These are phyloP conservation scores for Stomatorhinus walkeri DNA, from an alignment of 2,797 vertebrate genomes.

Conservation along the genomic window DNA sequence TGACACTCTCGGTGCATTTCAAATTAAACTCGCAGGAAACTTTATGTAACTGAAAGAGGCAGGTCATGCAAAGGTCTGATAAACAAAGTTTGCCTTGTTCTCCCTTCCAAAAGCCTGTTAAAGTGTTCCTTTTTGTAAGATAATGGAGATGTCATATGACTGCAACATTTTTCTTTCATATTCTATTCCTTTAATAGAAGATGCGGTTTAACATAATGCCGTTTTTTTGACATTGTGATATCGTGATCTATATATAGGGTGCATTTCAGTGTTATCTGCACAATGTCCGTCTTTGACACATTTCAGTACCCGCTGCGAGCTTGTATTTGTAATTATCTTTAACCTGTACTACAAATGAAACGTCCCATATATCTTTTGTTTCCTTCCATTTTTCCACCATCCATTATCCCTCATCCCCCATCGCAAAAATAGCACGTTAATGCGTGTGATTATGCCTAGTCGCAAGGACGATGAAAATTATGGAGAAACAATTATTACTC, in stretches of 20 bases:
- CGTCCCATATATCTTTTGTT: not conserved
- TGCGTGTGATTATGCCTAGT: not conserved
- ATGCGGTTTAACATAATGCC: not conserved
- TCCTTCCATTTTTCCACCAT: not conserved
- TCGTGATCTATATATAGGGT: not conserved
- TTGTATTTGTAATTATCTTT: not conserved
- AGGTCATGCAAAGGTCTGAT: constrained; percentile 41
- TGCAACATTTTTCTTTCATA: not conserved
- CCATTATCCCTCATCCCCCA: no score
- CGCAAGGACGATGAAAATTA: not conserved
- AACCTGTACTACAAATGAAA: not conserved
- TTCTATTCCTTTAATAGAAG: not conserved
- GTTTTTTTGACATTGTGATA: not conserved
- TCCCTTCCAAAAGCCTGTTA: not conserved
- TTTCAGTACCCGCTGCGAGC: not conserved
- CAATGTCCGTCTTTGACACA: not conserved
- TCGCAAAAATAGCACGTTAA: not conserved
- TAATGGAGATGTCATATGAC: not conserved
- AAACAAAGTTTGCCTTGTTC: constrained; percentile 28
- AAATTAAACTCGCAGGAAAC: constrained; percentile 43
- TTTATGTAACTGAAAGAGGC: constrained; percentile 33
- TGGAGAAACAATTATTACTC: not conserved
- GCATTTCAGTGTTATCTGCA: not conserved
- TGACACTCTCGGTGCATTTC: constrained; percentile 37
- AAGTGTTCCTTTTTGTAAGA: not conserved